phyloP scores from a whole-genome alignment of 2,113 vertebrate species.

The Panurus biarmicus region DNA sequence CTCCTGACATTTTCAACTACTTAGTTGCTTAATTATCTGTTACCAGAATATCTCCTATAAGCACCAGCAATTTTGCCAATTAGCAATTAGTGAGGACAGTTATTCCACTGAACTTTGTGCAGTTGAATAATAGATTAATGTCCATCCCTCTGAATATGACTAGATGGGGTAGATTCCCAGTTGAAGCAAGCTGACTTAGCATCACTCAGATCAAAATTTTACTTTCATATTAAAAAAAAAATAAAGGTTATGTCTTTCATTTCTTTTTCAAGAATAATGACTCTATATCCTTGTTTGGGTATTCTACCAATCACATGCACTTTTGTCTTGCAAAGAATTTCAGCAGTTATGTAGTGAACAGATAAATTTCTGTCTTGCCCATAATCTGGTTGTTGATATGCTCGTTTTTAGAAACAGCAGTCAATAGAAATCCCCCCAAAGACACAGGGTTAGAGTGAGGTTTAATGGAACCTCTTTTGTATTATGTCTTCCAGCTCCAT shows the following conservation, averaged over 20 bases:
- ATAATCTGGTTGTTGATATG: not conserved
- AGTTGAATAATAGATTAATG: conserved; percentile 59
- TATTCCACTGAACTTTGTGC: conserved; percentile 54
- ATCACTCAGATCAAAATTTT: not conserved
- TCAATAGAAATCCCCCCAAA: not conserved
- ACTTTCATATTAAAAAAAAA: not conserved
- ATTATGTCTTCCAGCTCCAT: not conserved
- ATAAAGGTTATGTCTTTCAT: not conserved
- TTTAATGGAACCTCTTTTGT: not conserved
- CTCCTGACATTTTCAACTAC: conserved; percentile 60
- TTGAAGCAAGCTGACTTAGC: not conserved
- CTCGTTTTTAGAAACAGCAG: not conserved
- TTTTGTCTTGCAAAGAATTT: not conserved
- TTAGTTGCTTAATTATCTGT: conserved; percentile 67
- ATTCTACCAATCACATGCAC: not conserved
- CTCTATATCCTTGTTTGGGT: not conserved
- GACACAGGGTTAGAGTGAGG: not conserved
- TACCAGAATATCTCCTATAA: conserved; percentile 62
- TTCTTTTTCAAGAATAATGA: not conserved
- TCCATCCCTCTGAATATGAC: not conserved
- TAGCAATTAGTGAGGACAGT: conserved; percentile 66
- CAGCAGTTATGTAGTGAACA: not conserved
- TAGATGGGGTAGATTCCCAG: not conserved
- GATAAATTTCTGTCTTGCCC: not conserved
- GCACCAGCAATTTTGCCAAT: conserved; percentile 55